Base-by-base conservation (phyloP, 2,888 invertebrate genomes). In the Lasioglossum zephyrum region DNA sequence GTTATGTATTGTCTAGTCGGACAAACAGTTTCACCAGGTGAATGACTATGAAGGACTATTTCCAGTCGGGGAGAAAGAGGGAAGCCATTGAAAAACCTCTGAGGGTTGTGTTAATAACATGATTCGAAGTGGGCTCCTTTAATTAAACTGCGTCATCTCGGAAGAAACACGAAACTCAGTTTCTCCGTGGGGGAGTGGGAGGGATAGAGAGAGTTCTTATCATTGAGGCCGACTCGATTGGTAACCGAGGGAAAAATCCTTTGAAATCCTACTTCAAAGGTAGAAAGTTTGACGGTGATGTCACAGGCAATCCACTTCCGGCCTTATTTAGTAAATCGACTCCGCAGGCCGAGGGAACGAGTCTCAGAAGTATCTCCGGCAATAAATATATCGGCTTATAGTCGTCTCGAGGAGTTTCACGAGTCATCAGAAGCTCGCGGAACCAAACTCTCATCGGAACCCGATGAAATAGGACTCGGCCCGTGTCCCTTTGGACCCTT, bases 271-370 rank as follows among this genome's bases (percentile, higher is more conserved):
- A 60, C 75, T 77, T 86, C 87, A 87, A 87, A 87, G 86, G 87
- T 70, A 80, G 66, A 26, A 83, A 89, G 86, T 88, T 80, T 72
- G 80, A 77, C 84, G 88, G 70, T 79, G 87, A 86, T 81, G 87
- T 85, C 84, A 85, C 81, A 83, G 79, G 86, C 86, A 90, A 90
- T 90, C 90, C 89, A 90, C 89, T 90, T 88, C 87, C 85, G 85
- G 84, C 57, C 88, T 90, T 86, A 90, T 90, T 90, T 90, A 90
- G 81, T 88, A 90, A 90, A 90, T 90, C 90, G 90, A 90, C 83
- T 88, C 80, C 36, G 31, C 53, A 39, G 69, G 36, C 73, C 79
- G 70, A 75, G 79, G 80, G 82, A 82, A 82, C 81, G 81, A 84
- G 82, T 86, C 90, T 44, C 81, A 69, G 78, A 86, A 90, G 88